Base-by-base conservation (phyloP, 1,140 invertebrate species). In the Parasteatoda tepidariorum region DNA sequence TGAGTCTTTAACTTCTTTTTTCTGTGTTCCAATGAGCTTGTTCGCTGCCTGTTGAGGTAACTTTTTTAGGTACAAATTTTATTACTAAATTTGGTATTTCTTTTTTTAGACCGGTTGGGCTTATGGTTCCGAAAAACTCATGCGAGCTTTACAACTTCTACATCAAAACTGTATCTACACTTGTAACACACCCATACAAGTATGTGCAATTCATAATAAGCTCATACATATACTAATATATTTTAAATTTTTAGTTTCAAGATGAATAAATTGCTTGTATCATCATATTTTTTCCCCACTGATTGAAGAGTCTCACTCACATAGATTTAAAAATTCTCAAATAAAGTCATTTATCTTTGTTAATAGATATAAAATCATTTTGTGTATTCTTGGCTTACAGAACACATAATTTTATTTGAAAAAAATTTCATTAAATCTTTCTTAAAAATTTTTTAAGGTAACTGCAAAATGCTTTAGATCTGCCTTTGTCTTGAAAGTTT, bases 91-190 rank as follows among this genome's bases (percentile, higher is more conserved):
- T 67, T 48, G 18, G 13, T n/a, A n/a, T n/a, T 78, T 55, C 28
- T 30, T 48, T 22, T 90, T 89, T 87, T 89, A 91, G 91, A 92
- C 93, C 7, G 97, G 98, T n/a, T 99, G 98, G 98, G 95, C 95
- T 0, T 96, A 99, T 88, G 96, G 95, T 3, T 95, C 96, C 1
- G 91, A 92, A 6, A 89, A 93, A 86, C 90, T 98, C 3, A 93
- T 99, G 82, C 89, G 90, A 31, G 95, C 97, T 86, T 88, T 97
- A 26, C 93, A 95, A 88, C 92, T 95, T 73, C 93, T 98, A 15
- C 97, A 99, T 90, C 97, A 99, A 89, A 98, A 98, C 90, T 94
- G 93, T 86, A 93, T 98, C 0, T 99, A 98, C 87, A 97, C 95
- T 0, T 96, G 94, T 87, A 90, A 92, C 4, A 99, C 98, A 15